Evolutionary conservation across 2,888 invertebrate genomes (phyloP), one percentile per base, ranked within the genome.

Genomic region (Celastrina argiolus): DNA sequence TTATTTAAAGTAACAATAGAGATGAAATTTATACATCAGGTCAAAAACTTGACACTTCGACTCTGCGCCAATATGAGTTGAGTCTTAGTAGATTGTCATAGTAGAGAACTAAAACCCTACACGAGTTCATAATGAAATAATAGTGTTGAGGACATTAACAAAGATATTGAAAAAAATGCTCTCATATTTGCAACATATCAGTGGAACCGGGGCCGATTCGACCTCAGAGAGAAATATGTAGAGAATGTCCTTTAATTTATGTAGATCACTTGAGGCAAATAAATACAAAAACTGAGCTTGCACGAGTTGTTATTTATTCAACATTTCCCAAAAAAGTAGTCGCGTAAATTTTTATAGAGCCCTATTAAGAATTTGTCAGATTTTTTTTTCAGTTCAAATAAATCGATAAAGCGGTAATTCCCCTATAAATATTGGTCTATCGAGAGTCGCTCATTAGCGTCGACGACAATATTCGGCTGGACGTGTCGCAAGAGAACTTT

Each of bases 401-500:
- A 10, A 22, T 5, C 5, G 51, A 45, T 10, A 45, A 12, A 51
- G 22, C 22, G 51, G 12, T 51, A 22, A 4, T 12, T 22, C 22
- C 22, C 51, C 18, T 51, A 51, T 51, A 51, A 51, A 51, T 22
- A 51, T 51, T 14, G 16, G 14, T 26, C 34, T 56, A 41, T 65
- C 18, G 64, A 63, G 42, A 76, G 74, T 72, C 51, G 68, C 69
- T 69, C 70, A 81, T 84, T 81, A 84, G 76, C 79, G 76, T 78
- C 78, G 72, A 73, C 79, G 77, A 74, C 76, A 22, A 42, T 51
- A 70, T 67, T 66, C 72, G 51, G 51, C 51, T 51, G 51, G 51
- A 51, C 51, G 73, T 76, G 74, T 76, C 75, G 75, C 71, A 75
- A 74, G 67, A 75, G 73, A 71, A 77, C 79, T 79, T 78, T 78